Base-by-base conservation (phyloP, 2,888 invertebrate species). In the Netelia inedita region DNA sequence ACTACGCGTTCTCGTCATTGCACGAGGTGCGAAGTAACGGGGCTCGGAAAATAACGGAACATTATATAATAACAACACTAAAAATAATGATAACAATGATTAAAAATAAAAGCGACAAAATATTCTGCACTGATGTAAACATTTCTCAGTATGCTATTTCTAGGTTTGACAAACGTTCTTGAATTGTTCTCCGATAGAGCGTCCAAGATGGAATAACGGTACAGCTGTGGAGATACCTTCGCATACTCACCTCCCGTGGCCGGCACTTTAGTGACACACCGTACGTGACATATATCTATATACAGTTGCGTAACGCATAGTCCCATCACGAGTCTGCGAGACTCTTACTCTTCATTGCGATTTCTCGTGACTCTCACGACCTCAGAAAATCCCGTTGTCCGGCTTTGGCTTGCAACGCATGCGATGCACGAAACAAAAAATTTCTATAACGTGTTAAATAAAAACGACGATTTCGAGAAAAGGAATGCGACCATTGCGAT, bases 31-130 rank as follows among this genome's bases (percentile, higher is more conserved):
- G 69, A 72, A 65, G 1, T 65, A 68, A 85, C 28, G 46, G 66
- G 41, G 35, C 82, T 19, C 71, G 69, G 63, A 10, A 75, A 79
- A 78, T 87, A 87, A 87, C 84, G 81, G 79, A 19, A 82, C 53
- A 69, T 6, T 35, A 72, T 87, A 43, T 43, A 14, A 11, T 28
- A 16, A 43, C 9, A 46, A 8, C 50, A 23, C n/a, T 14, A 68
- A 43, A 23, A 50, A 28, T 23, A 61, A 61, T 23, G 28, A 23
- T 69, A 61, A 73, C 59, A 75, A 61, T 61, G 50, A 74, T 46
- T 63, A 84, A 86, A 89, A 88, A 65, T 87, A 87, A 88, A 80
- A 87, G 83, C 75, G 59, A 59, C 8, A 55, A 55, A 55, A 55
- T 46, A 55, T 68, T 68, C 11, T 68, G 68, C 50, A 68, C 14